Evolutionary conservation across 2,113 vertebrate species (phyloP).

Genomic region (Recurvirostra avosetta): DNA sequence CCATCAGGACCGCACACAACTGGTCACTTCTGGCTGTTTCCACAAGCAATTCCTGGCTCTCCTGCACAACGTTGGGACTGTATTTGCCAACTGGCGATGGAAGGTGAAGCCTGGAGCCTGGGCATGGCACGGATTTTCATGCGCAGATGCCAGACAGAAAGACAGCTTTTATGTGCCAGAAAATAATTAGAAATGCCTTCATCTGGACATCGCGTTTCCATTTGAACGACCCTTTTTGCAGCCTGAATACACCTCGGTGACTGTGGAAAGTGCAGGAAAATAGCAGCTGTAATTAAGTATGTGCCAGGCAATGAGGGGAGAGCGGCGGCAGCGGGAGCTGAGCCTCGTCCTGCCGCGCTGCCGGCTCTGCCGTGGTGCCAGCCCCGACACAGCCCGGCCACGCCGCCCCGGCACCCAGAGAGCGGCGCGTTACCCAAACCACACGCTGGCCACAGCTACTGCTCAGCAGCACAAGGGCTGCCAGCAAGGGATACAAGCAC

Average conservation of each 20-base stretch:
- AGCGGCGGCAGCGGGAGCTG: fast-evolving
- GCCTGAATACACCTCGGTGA: not conserved
- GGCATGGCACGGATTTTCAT: not conserved
- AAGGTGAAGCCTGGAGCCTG: not conserved
- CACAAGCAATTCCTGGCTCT: not conserved
- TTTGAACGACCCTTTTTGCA: not conserved
- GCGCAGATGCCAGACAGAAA: not conserved
- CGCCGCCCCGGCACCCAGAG: fast-evolving
- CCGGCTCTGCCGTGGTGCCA: not conserved
- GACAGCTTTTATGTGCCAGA: constrained; percentile 18
- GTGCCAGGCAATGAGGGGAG: not conserved
- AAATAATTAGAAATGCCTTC: constrained; percentile 1
- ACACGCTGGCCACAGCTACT: not conserved
- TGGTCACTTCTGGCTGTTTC: not conserved
- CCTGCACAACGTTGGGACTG: not conserved
- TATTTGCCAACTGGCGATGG: not conserved
- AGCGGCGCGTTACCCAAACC: not conserved
- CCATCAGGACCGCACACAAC: fast-evolving
- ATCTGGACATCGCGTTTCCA: not conserved
- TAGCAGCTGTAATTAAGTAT: not conserved
- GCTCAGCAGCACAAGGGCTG: not conserved
- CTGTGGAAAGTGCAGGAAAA: not conserved
- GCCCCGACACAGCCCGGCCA: not conserved
- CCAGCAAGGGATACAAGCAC: not conserved
- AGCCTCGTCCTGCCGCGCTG: fast-evolving